Evolutionary conservation across 2,113 vertebrate species (phyloP).

Genomic region (Felis chaus): DNA sequence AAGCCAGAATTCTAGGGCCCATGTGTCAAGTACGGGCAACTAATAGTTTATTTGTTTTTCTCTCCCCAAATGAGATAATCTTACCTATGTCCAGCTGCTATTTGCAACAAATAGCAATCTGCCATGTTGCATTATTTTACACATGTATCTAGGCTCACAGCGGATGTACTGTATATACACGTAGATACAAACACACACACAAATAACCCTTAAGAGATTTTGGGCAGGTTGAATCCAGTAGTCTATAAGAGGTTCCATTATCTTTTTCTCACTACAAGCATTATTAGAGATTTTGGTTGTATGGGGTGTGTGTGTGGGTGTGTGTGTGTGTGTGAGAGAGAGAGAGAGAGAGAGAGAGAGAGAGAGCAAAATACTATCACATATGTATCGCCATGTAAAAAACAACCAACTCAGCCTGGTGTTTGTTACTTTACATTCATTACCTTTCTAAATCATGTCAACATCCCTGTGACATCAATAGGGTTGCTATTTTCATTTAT

Average conservation of each 20-base stretch:
- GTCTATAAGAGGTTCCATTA: background rate
- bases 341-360: no score
- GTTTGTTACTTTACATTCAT: background rate
- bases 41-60: background rate
- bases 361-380: background rate
- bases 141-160: background rate
- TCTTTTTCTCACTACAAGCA: background rate
- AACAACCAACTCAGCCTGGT: background rate
- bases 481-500: background rate
- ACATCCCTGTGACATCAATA: background rate
- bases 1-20: background rate
- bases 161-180: background rate
- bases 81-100: background rate
- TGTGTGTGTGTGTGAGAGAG: background rate
- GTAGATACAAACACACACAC: background rate
- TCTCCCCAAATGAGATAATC: background rate
- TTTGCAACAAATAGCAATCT: background rate
- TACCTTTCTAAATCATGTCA: background rate
- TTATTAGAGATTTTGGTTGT: conserved; percentile 3
- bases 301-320: background rate
- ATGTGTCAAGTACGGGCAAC: background rate
- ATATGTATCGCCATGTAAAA: background rate
- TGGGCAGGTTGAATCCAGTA: background rate
- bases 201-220: background rate
- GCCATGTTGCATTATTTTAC: background rate